Percentiles rank a stretch among this genome's conserved stretches.
These are phyloP conservation scores for Meloe dianella DNA, from an alignment of 2,888 invertebrate species.

Conservation along the genomic window DNA sequence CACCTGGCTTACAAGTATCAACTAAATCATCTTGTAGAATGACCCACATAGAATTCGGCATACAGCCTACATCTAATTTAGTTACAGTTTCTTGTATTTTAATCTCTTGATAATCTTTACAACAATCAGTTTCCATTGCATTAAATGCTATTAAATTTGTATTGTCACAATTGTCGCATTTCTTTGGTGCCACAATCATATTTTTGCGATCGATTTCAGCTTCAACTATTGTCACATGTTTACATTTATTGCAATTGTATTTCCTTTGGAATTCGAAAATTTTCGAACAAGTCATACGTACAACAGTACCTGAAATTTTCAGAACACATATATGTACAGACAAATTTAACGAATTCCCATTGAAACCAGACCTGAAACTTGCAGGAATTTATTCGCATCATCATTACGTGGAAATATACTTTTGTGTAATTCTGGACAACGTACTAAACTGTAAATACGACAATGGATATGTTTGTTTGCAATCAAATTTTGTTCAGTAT, in stretches of 20 bases:
- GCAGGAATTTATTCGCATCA: constrained; percentile 75
- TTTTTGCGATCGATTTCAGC: constrained; percentile 69
- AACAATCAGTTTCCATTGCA: constrained; percentile 67
- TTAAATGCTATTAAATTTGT: constrained; percentile 63
- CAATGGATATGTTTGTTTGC: constrained; percentile 73
- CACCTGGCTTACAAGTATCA: constrained; percentile 86
- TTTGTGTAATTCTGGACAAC: constrained; percentile 71
- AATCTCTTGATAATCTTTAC: constrained; percentile 84
- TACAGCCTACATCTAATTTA: constrained; percentile 72
- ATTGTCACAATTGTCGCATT: constrained; percentile 67
- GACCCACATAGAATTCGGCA: constrained; percentile 79
- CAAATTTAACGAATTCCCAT: neutral
- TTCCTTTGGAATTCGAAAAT: constrained; percentile 77
- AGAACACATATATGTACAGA: neutral
- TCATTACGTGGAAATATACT: constrained; percentile 72
- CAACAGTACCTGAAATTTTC: constrained; percentile 71
- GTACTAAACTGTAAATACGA: constrained; percentile 71
- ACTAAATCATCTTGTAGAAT: constrained; percentile 86
- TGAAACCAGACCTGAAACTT: constrained; percentile 67
- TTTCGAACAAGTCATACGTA: constrained; percentile 75
- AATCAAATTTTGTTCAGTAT: constrained; percentile 54
- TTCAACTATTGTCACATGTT: constrained; percentile 68
- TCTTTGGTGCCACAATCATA: constrained; percentile 59
- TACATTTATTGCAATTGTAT: constrained; percentile 80
- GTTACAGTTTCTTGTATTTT: constrained; percentile 84